phyloP scores from a whole-genome alignment of 1,140 invertebrate species.

The Temnothorax longispinosus region DNA sequence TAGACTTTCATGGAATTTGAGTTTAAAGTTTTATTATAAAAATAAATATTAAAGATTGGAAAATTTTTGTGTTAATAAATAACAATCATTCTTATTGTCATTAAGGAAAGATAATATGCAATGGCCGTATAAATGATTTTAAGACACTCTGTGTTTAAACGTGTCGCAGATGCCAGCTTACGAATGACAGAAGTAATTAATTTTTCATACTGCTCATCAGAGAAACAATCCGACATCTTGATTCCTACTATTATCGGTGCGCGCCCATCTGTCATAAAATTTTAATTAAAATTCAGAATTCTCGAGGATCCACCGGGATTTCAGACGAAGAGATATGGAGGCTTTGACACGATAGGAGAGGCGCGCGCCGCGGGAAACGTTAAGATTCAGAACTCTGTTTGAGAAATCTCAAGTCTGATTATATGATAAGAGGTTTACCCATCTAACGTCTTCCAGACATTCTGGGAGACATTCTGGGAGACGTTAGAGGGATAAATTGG shows the following conservation, averaged over 20 bases:
- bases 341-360: background rate
- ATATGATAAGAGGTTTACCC: background rate
- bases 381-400: background rate
- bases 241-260: constrained; percentile 3
- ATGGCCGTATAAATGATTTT: background rate
- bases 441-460: background rate
- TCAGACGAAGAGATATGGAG: too few species aligned
- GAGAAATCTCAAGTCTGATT: constrained; percentile 27
- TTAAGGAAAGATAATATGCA: background rate
- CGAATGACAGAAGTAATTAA: constrained; percentile 9
- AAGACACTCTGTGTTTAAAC: background rate
- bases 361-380: too few species aligned
- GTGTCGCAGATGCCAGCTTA: background rate
- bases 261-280: background rate
- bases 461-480: constrained; percentile 3
- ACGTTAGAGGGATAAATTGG: background rate
- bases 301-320: background rate
- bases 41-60: background rate
- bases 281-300: constrained; percentile 63
- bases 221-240: constrained; percentile 31
- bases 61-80: background rate
- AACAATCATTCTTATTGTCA: background rate
- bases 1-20: background rate
- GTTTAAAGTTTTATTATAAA: background rate
- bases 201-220: constrained; percentile 37